A percentile compares a stretch with the other conserved stretches of the same genome.
These are phyloP conservation scores for Ophiothrix spiculata DNA, from an alignment of 35 echinoderm and acorn worm species.

Conservation along the genomic window DNA sequence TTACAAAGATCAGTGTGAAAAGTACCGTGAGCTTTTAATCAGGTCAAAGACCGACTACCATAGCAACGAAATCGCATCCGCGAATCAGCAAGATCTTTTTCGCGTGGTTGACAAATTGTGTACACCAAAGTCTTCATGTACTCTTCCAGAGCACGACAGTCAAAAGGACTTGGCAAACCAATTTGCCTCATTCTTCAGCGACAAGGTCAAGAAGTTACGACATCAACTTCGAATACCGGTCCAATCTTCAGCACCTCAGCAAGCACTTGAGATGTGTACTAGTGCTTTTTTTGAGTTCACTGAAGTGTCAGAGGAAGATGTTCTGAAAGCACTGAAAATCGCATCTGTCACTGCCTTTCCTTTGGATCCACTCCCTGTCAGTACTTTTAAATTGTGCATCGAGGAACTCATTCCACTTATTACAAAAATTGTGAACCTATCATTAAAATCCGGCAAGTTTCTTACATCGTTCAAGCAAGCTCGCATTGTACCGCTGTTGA, in stretches of 20 bases:
- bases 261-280: too few relatives aligned
- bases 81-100: not conserved
- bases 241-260: too few relatives aligned
- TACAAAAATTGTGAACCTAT: conserved; percentile 25
- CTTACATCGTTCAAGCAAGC: conserved; percentile 12
- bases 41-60: not conserved
- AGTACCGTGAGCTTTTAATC: not conserved
- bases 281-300: not conserved
- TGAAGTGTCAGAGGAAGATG: not conserved
- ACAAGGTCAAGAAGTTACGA: too few relatives aligned
- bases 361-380: conserved; percentile 30
- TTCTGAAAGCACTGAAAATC: not conserved
- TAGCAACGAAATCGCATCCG: not conserved
- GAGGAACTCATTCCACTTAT: conserved; percentile 21
- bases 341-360: not conserved
- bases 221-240: too few relatives aligned
- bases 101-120: not conserved
- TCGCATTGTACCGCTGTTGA: conserved; percentile 31
- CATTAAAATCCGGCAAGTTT: not conserved
- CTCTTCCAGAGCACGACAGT: too few relatives aligned
- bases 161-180: too few relatives aligned
- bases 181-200: not conserved
- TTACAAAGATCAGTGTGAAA: not conserved
- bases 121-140: not conserved
- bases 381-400: conserved; percentile 24